Conservation (phyloP, 1,140 invertebrate genomes). For the Drosophila prosaltans region DNA sequence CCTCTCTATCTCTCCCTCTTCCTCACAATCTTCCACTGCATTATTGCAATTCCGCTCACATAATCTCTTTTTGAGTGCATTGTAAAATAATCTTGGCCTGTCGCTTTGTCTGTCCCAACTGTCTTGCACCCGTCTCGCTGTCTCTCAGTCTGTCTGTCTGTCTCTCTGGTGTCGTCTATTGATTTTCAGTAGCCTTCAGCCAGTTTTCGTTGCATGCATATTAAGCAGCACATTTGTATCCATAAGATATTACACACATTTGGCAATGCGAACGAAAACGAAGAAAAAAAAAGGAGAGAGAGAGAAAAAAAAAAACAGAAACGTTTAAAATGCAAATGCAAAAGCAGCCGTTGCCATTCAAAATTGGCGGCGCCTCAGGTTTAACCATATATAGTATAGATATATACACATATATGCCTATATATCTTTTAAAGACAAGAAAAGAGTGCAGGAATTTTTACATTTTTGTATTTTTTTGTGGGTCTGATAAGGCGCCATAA, state of each 20-base stretch:
- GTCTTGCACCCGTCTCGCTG: background rate
- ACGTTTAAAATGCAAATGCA: conserved; percentile 65
- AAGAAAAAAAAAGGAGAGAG: conserved; percentile 9
- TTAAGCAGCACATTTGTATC: conserved; percentile 48
- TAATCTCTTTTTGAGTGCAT: conserved; percentile 16
- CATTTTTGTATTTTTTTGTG: background rate
- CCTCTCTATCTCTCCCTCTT: background rate
- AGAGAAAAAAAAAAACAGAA: conserved; percentile 13
- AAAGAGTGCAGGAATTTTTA: background rate
- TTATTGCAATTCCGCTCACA: conserved; percentile 7
- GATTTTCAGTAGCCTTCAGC: conserved; percentile 75
- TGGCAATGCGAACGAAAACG: conserved; percentile 18
- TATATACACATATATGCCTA: conserved; percentile 2
- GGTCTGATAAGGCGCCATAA: background rate
- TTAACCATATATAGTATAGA: conserved; percentile 24
- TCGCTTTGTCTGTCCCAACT: background rate
- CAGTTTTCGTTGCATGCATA: conserved; percentile 62
- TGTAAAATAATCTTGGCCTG: conserved; percentile 20
- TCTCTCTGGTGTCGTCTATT: conserved; percentile 57
- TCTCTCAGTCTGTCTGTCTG: conserved; percentile 23
- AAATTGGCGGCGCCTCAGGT: conserved; percentile 48
- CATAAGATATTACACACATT: conserved; percentile 14
- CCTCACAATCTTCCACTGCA: background rate
- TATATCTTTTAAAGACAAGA: background rate
- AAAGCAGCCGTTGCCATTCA: conserved; percentile 58